Percentiles rank a stretch among this genome's conserved stretches.
Conservation (phyloP, 2,888 invertebrate genomes). For the Drosophila silvestris region DNA sequence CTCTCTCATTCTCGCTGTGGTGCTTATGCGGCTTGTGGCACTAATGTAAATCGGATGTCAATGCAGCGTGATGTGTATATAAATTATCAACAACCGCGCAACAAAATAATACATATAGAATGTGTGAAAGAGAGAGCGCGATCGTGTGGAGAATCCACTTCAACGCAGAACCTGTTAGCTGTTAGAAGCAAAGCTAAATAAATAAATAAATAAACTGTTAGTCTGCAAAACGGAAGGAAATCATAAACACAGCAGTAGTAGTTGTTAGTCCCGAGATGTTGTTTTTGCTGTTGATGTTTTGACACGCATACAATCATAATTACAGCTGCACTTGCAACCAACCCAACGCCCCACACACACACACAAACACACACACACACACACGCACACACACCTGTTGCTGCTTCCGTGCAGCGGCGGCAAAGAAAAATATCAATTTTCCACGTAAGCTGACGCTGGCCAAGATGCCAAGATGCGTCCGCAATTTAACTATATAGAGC, state of each 20-base stretch:
- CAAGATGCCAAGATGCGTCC: conserved; percentile 59
- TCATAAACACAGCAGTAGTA: conserved; percentile 74
- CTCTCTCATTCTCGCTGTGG: background rate
- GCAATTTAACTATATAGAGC: conserved; percentile 59
- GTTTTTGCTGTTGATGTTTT: conserved; percentile 63
- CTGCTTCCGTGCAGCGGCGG: conserved; percentile 74
- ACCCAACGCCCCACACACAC: conserved; percentile 46
- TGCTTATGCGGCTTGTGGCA: conserved; percentile 44
- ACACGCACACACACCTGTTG: conserved; percentile 66
- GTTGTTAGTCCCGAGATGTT: conserved; percentile 22
- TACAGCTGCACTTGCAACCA: conserved; percentile 62
- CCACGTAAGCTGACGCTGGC: conserved; percentile 65
- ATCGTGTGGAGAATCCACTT: conserved; percentile 33
- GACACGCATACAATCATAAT: conserved; percentile 80
- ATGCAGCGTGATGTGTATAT: conserved; percentile 82
- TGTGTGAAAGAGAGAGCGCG: conserved; percentile 18
- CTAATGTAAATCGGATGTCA: conserved; percentile 85
- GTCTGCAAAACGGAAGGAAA: conserved; percentile 83
- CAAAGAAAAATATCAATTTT: conserved; percentile 80
- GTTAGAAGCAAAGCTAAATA: conserved; percentile 70
- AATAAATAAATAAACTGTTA: conserved; percentile 80
- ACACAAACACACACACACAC: conserved; percentile 17
- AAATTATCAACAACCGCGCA: conserved; percentile 64
- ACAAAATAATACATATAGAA: conserved; percentile 10
- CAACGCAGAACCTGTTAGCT: conserved; percentile 75